Percentiles rank a stretch among this genome's conserved stretches.
These are phyloP conservation scores for Ancistrus triradiatus DNA, from an alignment of 2,113 vertebrate genomes.

Conservation along the genomic window DNA sequence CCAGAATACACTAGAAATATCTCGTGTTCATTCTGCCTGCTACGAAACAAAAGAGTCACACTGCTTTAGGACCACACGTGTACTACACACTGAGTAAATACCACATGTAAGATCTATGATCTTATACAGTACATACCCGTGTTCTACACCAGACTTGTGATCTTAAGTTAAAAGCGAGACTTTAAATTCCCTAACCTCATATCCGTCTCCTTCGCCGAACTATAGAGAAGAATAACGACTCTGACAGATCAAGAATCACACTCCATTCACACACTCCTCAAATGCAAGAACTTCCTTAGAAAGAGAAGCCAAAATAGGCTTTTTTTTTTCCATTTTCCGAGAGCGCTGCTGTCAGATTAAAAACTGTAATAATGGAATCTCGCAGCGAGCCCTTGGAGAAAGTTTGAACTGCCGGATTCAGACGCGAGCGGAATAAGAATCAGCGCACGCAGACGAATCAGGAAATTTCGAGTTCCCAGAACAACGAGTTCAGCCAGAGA, in stretches of 20 bases:
- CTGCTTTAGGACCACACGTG: too few relatives aligned
- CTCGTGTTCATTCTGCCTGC: too few relatives aligned
- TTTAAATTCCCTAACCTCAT: constrained; percentile 3
- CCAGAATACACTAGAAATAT: too few relatives aligned
- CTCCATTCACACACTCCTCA: constrained; percentile 14
- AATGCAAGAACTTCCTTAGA: constrained; percentile 22
- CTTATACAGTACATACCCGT: too few relatives aligned
- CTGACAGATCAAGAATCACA: constrained; percentile 23
- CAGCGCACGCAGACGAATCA: constrained; percentile 5
- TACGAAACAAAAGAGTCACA: too few relatives aligned
- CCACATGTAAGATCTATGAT: too few relatives aligned
- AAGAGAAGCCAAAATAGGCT: background rate
- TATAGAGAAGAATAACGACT: constrained; percentile 11
- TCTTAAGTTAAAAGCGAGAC: too few relatives aligned
- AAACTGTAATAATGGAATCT: constrained; percentile 44
- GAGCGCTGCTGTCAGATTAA: constrained; percentile 37
- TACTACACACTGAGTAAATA: too few relatives aligned
- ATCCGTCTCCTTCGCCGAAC: constrained; percentile 18
- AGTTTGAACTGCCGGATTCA: constrained; percentile 18
- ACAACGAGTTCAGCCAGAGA: background rate
- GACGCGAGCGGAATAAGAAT: constrained; percentile 31
- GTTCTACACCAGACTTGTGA: too few relatives aligned
- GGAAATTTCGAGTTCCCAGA: background rate
- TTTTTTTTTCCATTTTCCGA: constrained; percentile 16
- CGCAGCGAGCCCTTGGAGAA: constrained; percentile 38